Evolutionary conservation across 2,113 vertebrate genomes (phyloP).

Genomic region (Hippocampus comes): DNA sequence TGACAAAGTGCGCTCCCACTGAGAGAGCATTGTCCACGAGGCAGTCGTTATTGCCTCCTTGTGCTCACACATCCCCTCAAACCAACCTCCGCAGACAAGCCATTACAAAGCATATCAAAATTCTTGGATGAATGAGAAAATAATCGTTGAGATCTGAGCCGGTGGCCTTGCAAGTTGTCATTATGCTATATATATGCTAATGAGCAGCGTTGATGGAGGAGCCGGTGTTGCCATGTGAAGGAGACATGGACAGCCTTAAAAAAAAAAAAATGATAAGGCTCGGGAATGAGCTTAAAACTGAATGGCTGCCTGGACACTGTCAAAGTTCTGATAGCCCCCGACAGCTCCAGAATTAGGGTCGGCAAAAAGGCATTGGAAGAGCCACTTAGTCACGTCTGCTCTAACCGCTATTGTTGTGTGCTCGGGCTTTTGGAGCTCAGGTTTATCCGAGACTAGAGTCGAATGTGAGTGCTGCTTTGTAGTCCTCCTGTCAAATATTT

Average conservation of each 20-base stretch:
- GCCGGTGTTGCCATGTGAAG: constrained; percentile 57
- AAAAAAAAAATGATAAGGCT: constrained; percentile 60
- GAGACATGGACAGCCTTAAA: constrained; percentile 59
- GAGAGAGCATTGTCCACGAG: constrained; percentile 51
- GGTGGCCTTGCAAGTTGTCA: constrained; percentile 68
- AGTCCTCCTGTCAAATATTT: constrained; percentile 24
- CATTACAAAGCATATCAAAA: constrained; percentile 68
- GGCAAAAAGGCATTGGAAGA: constrained; percentile 65
- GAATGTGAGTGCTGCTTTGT: constrained; percentile 38
- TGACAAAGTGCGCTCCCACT: constrained; percentile 39
- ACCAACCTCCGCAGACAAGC: constrained; percentile 60
- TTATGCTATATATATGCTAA: constrained; percentile 75
- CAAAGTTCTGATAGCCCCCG: constrained; percentile 67
- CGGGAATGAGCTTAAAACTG: constrained; percentile 66
- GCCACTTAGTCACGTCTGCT: constrained; percentile 66
- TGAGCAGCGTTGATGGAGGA: constrained; percentile 61
- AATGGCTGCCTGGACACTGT: constrained; percentile 60
- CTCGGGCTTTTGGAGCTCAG: constrained; percentile 46
- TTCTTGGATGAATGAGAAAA: constrained; percentile 71
- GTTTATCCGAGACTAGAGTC: constrained; percentile 59
- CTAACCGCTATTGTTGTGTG: constrained; percentile 56
- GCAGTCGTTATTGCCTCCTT: constrained; percentile 5
- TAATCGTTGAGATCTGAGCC: constrained; percentile 67
- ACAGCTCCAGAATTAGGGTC: constrained; percentile 71
- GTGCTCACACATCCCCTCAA: constrained; percentile 29